These are phyloP conservation scores for Leucoraja ocellata DNA, from an alignment of 2,797 vertebrate species.

Conservation along the genomic window DNA sequence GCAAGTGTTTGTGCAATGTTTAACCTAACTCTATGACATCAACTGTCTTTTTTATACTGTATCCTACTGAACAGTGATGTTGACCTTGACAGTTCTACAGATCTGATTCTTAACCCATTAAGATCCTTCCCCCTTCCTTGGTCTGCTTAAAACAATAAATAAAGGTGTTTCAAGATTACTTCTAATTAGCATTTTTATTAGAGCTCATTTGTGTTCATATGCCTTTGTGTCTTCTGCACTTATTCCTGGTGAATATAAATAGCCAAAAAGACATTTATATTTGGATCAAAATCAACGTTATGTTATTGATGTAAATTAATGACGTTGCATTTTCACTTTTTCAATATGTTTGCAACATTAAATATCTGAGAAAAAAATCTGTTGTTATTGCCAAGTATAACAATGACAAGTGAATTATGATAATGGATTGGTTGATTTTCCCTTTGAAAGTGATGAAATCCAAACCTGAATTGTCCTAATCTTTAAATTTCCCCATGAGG, in stretches of 20 bases:
- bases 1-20: constrained; percentile 61
- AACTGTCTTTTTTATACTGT: constrained; percentile 7
- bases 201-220: not conserved
- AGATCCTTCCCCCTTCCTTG: not conserved
- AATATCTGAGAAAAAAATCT: not conserved
- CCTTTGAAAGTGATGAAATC: not conserved
- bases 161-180: not conserved
- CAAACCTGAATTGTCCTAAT: not conserved
- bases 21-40: constrained; percentile 48
- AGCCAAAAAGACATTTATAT: not conserved
- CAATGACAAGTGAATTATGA: not conserved
- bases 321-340: not conserved
- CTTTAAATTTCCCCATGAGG: not conserved
- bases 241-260: not conserved
- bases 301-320: constrained; percentile 12
- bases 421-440: not conserved
- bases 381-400: not conserved
- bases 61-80: constrained; percentile 18
- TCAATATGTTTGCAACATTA: not conserved
- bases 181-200: not conserved
- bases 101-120: constrained; percentile 32
- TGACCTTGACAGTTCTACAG: constrained; percentile 34
- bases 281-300: not conserved
- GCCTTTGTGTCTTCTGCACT: not conserved
- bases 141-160: not conserved